Conservation (phyloP, 2,888 invertebrate genomes). For the Caenorhabditis drosophilae region DNA sequence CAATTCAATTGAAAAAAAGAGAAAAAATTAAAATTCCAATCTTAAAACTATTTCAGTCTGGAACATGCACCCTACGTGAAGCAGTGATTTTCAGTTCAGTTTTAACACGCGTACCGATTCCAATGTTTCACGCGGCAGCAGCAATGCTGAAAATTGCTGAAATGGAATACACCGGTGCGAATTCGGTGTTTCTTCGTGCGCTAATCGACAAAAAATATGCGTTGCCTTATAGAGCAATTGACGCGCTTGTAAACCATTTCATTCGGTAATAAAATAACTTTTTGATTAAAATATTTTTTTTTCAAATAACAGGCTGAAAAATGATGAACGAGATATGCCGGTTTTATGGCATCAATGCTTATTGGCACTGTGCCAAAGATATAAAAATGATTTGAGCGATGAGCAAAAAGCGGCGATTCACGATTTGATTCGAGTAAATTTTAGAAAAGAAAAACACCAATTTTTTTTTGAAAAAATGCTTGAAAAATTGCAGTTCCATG, state of each 20-base stretch:
- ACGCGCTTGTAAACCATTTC: conserved; percentile 92
- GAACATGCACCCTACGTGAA: conserved; percentile 91
- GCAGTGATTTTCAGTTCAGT: conserved; percentile 93
- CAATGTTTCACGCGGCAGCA: conserved; percentile 91
- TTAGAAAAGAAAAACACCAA: no score
- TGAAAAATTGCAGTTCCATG: conserved; percentile 72
- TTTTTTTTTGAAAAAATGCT: not conserved
- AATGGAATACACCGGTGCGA: conserved; percentile 95
- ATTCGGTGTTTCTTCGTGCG: conserved; percentile 89
- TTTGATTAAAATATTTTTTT: no score
- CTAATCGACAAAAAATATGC: conserved; percentile 97
- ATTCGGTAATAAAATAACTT: conserved; percentile 75
- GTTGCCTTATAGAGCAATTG: conserved; percentile 90
- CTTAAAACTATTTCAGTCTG: conserved; percentile 75
- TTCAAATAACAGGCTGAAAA: conserved; percentile 88
- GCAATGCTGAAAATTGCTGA: conserved; percentile 85
- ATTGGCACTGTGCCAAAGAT: conserved; percentile 89
- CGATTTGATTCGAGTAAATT: conserved; percentile 75
- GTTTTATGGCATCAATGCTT: conserved; percentile 96
- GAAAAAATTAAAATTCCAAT: not conserved
- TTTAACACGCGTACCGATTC: conserved; percentile 86
- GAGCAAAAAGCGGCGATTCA: conserved; percentile 89
- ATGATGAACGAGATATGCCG: conserved; percentile 83
- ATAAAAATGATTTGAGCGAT: conserved; percentile 89
- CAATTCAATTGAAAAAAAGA: no score